Evolutionary conservation across 2,113 vertebrate species (phyloP), one percentile per base, ranked within the genome.

Genomic region (Pelvicachromis taeniatus): DNA sequence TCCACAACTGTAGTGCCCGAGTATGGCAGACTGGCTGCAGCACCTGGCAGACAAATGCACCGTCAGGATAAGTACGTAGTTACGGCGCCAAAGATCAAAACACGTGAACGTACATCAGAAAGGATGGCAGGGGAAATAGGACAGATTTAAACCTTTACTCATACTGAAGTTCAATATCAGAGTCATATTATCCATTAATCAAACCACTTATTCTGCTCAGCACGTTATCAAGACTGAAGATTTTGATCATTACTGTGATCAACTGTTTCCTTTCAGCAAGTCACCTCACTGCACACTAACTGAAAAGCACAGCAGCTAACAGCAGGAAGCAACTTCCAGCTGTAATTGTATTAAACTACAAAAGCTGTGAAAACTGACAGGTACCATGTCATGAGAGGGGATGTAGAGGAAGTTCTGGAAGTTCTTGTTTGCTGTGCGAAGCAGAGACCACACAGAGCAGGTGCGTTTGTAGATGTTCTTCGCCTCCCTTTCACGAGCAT

Each of bases 351-450:
- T 8, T 45, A 16, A 70, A 16, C 21, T 7, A 19, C 29, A 68
- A 58, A 77, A 21, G 17, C 48, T 80, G 50, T 26, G 35, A 48
- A 65, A 45, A 61, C 26, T 6, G 21, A 4, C 3, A 38, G 13
- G 63, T 90, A 99, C 99, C 97, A 97, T 96, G 83, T 99, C 99
- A 1, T 97, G 97, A 26, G 97, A 96, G 0, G 98, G 97, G 91
- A 98, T 97, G 53, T 99, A 99, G 88, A 99, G 98, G 78, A 99
- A 98, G 90, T 99, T 99, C 93, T 99, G 98, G 90, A 99, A 99
- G 95, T 99, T 99, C 96, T 99, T 99, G 94, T 99, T 99, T 93
- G 98, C 98, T 0, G 96, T 96, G 86, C 99, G 96, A 19, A 99
- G 96, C 59, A 99, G 97, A 16, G 98, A 99, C 99, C 99, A 99